Evolutionary conservation across 2,888 invertebrate genomes (phyloP), one percentile per base, ranked within the genome.

Genomic region (Blera fallax): DNA sequence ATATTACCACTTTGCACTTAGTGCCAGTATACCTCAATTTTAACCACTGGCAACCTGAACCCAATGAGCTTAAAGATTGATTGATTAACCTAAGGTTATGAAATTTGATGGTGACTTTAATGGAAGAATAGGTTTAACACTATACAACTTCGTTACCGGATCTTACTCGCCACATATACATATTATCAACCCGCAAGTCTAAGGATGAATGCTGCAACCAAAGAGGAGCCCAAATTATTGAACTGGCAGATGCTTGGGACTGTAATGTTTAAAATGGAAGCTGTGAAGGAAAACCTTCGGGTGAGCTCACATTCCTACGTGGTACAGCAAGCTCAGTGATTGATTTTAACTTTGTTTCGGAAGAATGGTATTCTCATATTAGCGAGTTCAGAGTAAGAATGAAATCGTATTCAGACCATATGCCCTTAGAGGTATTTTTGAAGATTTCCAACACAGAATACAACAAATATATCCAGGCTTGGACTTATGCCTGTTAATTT

Each of bases 321-420:
- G 76, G 58, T 6, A 40, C 58, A 2, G 27, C 29, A 40, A 50
- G 29, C 14, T 76, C 76, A 1, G 65, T 58, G 3, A 67, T 58
- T 8, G 58, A 67, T 10, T 50, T 24, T n/a, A 27, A 27, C n/a
- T 72, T 72, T 29, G 6, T 72, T 16, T 10, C 72, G 8, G 72
- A 29, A 34, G 32, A 48, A 16, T 60, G 34, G 48, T 1, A 18
- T 24, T 18, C 45, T 0, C 10, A 45, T 7, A 14, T 69, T 37
- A 52, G 1, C 8, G 11, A 56, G 6, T 58, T 70, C 27, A 3
- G 21, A 58, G 56, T 43, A 32, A n/a, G 11, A 16, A 21, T 34
- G 3, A 43, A 48, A 34, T 27, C 56, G 10, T 58, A 21, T 10
- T 70, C 58, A 4, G 70, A 58, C 16, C 70, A 48, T 34, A 69